Percentiles rank a stretch among this genome's conserved stretches.
Conservation (phyloP, 2,797 vertebrate species). For the Tragelaphus eurycerus region DNA sequence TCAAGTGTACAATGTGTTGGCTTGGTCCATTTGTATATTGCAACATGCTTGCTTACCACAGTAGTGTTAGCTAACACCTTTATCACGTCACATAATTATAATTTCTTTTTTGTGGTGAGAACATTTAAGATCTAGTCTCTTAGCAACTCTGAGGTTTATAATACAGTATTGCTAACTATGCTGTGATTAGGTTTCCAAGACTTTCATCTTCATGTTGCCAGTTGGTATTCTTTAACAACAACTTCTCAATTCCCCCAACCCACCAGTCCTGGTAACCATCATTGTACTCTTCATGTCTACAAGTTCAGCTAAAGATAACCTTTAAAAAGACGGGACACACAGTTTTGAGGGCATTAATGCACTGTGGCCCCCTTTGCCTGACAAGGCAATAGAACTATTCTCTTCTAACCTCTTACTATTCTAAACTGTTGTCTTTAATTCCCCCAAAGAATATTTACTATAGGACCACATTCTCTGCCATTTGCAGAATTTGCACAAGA, state of each 20-base stretch:
- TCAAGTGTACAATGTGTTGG: not conserved
- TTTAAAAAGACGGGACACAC: not conserved
- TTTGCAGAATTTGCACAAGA: not conserved
- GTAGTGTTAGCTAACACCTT: not conserved
- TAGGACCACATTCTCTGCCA: not conserved
- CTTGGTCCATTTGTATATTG: not conserved
- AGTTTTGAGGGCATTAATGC: not conserved
- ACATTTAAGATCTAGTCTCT: not conserved
- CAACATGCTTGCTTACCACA: not conserved
- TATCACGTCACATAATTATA: not conserved
- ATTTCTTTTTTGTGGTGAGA: not conserved
- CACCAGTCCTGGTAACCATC: not conserved
- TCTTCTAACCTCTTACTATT: not conserved
- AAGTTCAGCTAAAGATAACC: not conserved
- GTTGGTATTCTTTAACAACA: not conserved
- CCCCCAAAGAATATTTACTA: not conserved
- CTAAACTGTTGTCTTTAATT: not conserved
- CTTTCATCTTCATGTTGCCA: not conserved
- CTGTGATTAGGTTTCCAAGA: not conserved
- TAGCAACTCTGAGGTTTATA: not conserved
- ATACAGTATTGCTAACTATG: not conserved
- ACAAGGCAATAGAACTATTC: not conserved
- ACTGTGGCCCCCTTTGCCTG: not conserved
- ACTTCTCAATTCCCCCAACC: not conserved
- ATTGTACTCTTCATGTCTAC: not conserved